Base-by-base conservation (phyloP, 2,113 vertebrate genomes). In the Tragelaphus strepsiceros region DNA sequence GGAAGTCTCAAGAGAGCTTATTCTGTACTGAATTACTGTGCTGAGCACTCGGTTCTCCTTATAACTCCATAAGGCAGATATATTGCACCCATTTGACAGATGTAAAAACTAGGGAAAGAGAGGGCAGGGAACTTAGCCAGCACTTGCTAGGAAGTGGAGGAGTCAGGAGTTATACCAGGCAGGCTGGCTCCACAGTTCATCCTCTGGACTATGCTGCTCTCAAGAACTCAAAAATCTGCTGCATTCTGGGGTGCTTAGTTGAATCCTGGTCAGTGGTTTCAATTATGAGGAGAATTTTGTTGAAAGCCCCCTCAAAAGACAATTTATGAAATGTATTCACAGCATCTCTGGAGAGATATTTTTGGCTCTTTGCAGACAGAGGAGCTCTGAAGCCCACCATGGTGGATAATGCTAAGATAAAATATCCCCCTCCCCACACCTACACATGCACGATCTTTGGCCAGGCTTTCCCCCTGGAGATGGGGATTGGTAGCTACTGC, bases 321-420 rank as follows among this genome's bases (percentile, higher is more conserved):
- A 14, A 22, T 86, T 35, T 83, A 59, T 64, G 54, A 58, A 54
- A 17, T 78, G 61, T 88, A 62, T 74, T 80, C 87, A 67, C 71
- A 39, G 32, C 54, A 78, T 84, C 78, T 89, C 95, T 88, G 15
- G 30, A 32, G 86, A 81, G 77, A 54, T 85, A 87, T 82, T 91
- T 97, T 61, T 78, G 92, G 87, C 35, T 30, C 2, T 46, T 16
- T 82, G 32, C 78, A 96, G 94, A 91, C 46, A 92, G 94, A 87
- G 14, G 49, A 26, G 13, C 30, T 83, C 85, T 81, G 15, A 78
- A 89, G 87, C 88, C 89, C 89, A 86, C 86, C 77, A 7, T 43
- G 82, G 11, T 86, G 49, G 92, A 19, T 80, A 53, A 82, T 43
- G 62, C 89, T 92, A 74, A 92, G 78, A 46, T 88, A 78, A 93